Evolutionary conservation across 2,113 vertebrate species (phyloP), one percentile per base, ranked within the genome.

Genomic region (Cochlearius cochlearius): DNA sequence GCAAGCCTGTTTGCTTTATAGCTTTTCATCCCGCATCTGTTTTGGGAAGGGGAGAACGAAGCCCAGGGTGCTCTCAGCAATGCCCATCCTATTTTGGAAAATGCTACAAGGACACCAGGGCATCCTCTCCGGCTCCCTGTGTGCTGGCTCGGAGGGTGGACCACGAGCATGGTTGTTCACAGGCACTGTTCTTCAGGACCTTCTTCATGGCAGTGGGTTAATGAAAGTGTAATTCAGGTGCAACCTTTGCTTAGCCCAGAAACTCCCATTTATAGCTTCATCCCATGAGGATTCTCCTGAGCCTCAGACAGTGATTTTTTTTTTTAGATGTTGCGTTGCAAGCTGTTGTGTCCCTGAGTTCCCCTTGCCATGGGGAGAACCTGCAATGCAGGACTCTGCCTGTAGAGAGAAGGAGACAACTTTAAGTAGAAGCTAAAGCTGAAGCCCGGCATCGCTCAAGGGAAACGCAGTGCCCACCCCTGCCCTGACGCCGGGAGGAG

Each of bases 391-490:
- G 63, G 68, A 12, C 45, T 69, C 25, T 63, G 39, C 27, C n/a
- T 39, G 63, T 26, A 23, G 53, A 13, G 15, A 43, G 39, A 30
- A 67, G 22, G 26, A 62, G 38, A 32, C 14, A 45, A 27, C 50
- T 75, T 55, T 84, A 13, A n/a, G 36, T 4, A 9, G 60, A 56
- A 47, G 9, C n/a, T 52, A 17, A 56, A 72, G 73, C 71, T 49
- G 66, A 21, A 87, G 29, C 34, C 56, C 15, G 14, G 5, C 4
- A 0, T 17, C 6, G 9, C 60, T 29, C 18, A 22, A 55, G 75
- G 67, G 50, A 74, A 64, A 23, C 0, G 0, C 1, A 10, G 7
- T 49, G 58, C 68, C 68, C 73, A 34, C 27, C 39, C 18, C 55
- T 69, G 77, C 73, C 72, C 58, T 36, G 75, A 17, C 1, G 14